phyloP scores from a whole-genome alignment of 2,888 invertebrate genomes.

The Archips xylosteana region DNA sequence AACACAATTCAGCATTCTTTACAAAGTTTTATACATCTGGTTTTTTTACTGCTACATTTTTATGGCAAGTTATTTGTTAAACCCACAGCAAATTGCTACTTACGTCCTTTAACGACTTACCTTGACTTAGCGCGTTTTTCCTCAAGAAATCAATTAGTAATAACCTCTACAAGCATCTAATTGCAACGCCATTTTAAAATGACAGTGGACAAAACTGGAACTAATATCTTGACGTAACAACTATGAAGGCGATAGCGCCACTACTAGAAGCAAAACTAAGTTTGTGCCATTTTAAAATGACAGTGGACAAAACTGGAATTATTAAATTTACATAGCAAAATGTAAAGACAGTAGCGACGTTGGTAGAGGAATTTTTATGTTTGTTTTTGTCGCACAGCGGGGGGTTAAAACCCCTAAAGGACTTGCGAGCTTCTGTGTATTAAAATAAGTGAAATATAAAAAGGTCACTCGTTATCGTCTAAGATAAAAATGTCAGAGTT shows the following conservation, averaged over 20 bases:
- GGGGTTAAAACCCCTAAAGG: neutral
- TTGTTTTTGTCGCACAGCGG: neutral
- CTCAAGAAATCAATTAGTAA: slow-evolving; percentile 6
- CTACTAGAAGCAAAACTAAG: neutral
- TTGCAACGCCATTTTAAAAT: neutral
- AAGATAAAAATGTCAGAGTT: too few relatives aligned
- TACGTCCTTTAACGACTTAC: neutral
- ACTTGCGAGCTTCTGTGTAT: neutral
- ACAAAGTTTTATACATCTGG: too few relatives aligned
- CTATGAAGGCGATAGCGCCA: neutral
- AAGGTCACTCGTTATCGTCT: too few relatives aligned
- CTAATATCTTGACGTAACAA: neutral
- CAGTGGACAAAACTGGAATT: neutral
- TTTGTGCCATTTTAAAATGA: neutral
- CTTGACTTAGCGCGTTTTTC: slow-evolving; percentile 16
- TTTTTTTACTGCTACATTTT: neutral
- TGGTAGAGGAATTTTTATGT: neutral
- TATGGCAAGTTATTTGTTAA: slow-evolving; percentile 8
- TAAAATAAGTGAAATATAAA: neutral
- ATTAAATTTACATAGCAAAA: neutral
- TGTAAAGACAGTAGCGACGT: neutral
- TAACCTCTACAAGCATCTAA: slow-evolving; percentile 12
- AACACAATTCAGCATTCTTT: too few relatives aligned
- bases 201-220: neutral
- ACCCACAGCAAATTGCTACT: neutral